A percentile compares a stretch with the other conserved stretches of the same genome.
phyloP scores from a whole-genome alignment of 35 echinoderm and acorn worm genomes.

The Diadema setosum region DNA sequence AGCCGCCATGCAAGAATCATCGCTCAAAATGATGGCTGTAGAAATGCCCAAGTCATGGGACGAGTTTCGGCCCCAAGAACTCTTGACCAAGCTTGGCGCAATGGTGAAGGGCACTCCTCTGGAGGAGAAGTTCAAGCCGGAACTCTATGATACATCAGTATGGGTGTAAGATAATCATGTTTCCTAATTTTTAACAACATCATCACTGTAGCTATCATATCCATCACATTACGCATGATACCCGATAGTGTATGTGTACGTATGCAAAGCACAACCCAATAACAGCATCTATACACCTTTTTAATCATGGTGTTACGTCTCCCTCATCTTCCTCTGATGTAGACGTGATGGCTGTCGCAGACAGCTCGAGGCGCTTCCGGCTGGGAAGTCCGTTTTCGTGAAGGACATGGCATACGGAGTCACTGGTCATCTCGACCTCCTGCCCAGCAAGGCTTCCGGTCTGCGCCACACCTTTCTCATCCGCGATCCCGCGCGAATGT shows the following conservation, averaged over 20 bases:
- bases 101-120: not conserved
- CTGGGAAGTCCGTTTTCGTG: slow-evolving; percentile 22
- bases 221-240: too few relatives aligned
- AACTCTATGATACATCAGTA: not conserved
- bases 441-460: not conserved
- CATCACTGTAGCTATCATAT: too few relatives aligned
- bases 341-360: not conserved
- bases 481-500: slow-evolving; percentile 41
- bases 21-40: not conserved
- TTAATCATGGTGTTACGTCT: too few relatives aligned
- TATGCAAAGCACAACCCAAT: too few relatives aligned
- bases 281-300: too few relatives aligned
- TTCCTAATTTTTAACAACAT: not conserved
- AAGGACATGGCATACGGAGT: slow-evolving; percentile 62
- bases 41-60: not conserved
- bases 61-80: not conserved
- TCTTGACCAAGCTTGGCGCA: not conserved
- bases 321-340: too few relatives aligned
- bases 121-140: not conserved
- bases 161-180: not conserved
- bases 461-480: slow-evolving; percentile 53
- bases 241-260: too few relatives aligned
- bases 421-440: not conserved
- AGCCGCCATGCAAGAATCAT: not conserved
- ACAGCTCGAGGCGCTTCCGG: not conserved